phyloP scores from a whole-genome alignment of 2,797 vertebrate genomes.

The Chloroceryle inda region DNA sequence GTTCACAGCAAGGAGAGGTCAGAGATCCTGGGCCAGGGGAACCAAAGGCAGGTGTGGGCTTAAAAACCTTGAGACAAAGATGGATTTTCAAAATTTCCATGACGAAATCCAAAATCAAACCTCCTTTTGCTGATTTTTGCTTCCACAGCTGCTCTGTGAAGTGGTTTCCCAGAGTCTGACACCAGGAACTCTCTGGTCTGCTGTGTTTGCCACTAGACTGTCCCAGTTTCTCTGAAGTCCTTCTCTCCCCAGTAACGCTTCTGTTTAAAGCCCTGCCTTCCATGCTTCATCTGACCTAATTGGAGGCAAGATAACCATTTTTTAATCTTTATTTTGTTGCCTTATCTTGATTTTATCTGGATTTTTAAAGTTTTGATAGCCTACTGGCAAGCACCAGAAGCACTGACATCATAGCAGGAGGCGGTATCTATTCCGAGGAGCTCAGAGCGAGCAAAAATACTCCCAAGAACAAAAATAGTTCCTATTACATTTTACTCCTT shows the following conservation, averaged over 20 bases:
- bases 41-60: not conserved
- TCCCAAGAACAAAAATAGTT: slow-evolving; percentile 56
- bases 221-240: not conserved
- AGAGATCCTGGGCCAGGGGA: not conserved
- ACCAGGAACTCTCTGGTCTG: not conserved
- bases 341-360: not conserved
- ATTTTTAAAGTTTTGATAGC: not conserved
- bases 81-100: not conserved
- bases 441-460: slow-evolving; percentile 58
- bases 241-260: not conserved
- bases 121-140: not conserved
- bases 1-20: not conserved
- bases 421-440: slow-evolving; percentile 64
- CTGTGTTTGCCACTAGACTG: not conserved
- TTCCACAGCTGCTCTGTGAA: slow-evolving; percentile 46
- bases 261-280: not conserved
- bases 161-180: not conserved
- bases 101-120: not conserved
- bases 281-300: not conserved
- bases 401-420: slow-evolving; percentile 50
- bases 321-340: not conserved
- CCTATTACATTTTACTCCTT: slow-evolving; percentile 47
- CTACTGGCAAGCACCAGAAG: slow-evolving; percentile 48
- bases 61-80: not conserved
- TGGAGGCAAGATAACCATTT: not conserved